Evolutionary conservation across 2,888 invertebrate genomes (phyloP).

Genomic region (Megamerina dolium): DNA sequence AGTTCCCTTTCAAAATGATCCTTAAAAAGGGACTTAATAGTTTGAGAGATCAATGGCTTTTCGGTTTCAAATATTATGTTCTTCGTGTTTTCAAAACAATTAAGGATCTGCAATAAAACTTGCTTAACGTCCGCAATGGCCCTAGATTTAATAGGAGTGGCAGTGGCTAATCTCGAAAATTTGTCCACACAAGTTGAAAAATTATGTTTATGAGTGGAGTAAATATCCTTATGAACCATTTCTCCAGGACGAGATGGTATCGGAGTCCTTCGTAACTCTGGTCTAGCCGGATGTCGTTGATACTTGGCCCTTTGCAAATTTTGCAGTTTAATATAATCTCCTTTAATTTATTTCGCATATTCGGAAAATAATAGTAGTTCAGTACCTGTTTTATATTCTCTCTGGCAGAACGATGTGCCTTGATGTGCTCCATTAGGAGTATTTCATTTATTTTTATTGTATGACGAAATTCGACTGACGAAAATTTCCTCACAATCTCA

Average conservation of each 20-base stretch:
- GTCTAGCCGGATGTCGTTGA: slow-evolving; percentile 12
- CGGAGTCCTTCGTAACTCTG: too few relatives aligned
- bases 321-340: slow-evolving; percentile 8
- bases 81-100: too few relatives aligned
- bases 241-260: slow-evolving; percentile 11
- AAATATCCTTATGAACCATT: slow-evolving; percentile 10
- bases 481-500: too few relatives aligned
- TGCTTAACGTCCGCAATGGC: neutral
- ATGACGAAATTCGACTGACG: too few relatives aligned
- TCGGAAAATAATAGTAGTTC: slow-evolving; percentile 10
- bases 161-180: too few relatives aligned
- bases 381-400: slow-evolving; percentile 7
- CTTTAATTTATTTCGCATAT: slow-evolving; percentile 6
- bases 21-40: too few relatives aligned
- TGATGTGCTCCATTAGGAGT: too few relatives aligned
- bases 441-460: too few relatives aligned
- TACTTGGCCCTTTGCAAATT: slow-evolving; percentile 17
- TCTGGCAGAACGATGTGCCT: neutral
- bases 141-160: too few relatives aligned
- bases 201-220: slow-evolving; percentile 10
- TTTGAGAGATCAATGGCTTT: too few relatives aligned
- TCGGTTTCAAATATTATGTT: too few relatives aligned
- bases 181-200: slow-evolving; percentile 10
- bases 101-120: neutral
- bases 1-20: too few relatives aligned